phyloP scores from a whole-genome alignment of 2,113 vertebrate genomes.

The Menura novaehollandiae region DNA sequence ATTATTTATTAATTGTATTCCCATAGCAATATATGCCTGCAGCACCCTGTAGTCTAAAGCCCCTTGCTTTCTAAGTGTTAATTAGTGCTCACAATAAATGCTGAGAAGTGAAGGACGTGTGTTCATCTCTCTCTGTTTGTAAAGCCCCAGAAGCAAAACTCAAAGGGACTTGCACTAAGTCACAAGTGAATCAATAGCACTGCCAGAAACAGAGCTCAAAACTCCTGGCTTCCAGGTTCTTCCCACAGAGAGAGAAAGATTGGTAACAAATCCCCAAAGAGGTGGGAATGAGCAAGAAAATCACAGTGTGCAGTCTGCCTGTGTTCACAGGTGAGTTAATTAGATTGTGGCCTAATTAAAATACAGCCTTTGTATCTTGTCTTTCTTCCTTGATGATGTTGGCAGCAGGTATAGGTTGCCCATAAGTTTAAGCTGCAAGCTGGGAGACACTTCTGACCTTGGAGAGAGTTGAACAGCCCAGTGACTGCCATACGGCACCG shows the following conservation, averaged over 20 bases:
- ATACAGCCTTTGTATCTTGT: not conserved
- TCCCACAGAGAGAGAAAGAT: not conserved
- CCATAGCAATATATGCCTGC: not conserved
- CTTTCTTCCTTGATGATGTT: not conserved
- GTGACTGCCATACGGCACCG: not conserved
- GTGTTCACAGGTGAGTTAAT: not conserved
- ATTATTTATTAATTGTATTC: not conserved
- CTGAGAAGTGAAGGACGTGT: not conserved
- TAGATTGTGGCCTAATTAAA: constrained; percentile 14
- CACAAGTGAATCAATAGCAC: not conserved
- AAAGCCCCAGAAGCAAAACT: not conserved
- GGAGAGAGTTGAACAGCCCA: not conserved
- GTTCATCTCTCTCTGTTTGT: not conserved
- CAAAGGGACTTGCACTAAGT: not conserved
- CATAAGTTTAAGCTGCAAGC: not conserved
- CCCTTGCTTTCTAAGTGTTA: not conserved
- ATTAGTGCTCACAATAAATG: not conserved
- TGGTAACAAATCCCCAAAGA: not conserved
- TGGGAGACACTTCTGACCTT: not conserved
- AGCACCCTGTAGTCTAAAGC: not conserved
- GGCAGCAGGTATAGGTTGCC: not conserved
- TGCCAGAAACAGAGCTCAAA: not conserved
- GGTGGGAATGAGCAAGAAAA: not conserved
- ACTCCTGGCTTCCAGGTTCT: not conserved
- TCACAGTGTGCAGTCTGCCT: not conserved